These are phyloP conservation scores for Drosophila prostipennis DNA, from an alignment of 2,888 invertebrate genomes.

Conservation along the genomic window DNA sequence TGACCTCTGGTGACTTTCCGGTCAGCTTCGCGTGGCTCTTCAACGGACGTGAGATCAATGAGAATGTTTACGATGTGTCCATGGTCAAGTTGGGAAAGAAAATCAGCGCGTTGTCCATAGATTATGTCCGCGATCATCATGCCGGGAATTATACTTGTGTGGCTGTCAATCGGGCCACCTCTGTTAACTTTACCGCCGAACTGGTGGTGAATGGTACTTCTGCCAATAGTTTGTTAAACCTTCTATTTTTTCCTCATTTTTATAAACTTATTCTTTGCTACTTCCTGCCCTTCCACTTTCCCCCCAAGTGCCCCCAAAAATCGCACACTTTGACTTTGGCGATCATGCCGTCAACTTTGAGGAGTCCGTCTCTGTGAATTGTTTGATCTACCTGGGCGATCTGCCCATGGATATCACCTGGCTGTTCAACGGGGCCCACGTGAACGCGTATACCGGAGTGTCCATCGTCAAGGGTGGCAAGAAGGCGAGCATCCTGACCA, in stretches of 20 bases:
- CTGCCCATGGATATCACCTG: constrained; percentile 87
- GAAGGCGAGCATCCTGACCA: constrained; percentile 87
- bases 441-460: constrained; percentile 83
- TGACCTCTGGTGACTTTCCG: constrained; percentile 88
- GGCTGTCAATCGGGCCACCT: constrained; percentile 87
- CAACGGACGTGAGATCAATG: constrained; percentile 82
- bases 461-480: constrained; percentile 85
- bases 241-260: constrained; percentile 5
- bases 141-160: constrained; percentile 90
- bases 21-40: constrained; percentile 89
- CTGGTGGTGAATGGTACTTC: constrained; percentile 86
- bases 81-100: constrained; percentile 86
- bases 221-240: not conserved
- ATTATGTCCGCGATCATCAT: constrained; percentile 88
- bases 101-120: constrained; percentile 88
- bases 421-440: constrained; percentile 85
- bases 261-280: constrained; percentile 6
- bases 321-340: constrained; percentile 90
- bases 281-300: not conserved
- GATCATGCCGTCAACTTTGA: constrained; percentile 88
- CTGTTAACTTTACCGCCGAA: constrained; percentile 86
- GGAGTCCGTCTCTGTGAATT: constrained; percentile 87
- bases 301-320: constrained; percentile 89
- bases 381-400: constrained; percentile 87
- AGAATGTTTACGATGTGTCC: constrained; percentile 85